These are phyloP conservation scores for Drosophila repleta DNA, from an alignment of 1,140 invertebrate species.

Conservation along the genomic window DNA sequence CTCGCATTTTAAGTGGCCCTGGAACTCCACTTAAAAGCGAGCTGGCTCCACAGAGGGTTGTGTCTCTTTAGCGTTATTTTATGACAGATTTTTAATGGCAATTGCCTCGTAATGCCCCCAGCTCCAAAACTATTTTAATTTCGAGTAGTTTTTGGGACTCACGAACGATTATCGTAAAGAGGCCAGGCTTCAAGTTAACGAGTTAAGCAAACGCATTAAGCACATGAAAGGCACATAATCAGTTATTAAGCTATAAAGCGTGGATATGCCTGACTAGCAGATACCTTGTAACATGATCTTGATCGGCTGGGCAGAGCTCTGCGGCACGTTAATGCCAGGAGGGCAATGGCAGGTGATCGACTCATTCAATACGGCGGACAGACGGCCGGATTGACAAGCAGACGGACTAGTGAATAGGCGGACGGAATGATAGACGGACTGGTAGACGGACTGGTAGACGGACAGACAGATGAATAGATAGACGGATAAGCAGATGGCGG, in stretches of 20 bases:
- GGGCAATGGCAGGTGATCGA: conserved; percentile 29
- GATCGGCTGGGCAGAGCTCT: too few species aligned
- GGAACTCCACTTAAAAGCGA: conserved; percentile 13
- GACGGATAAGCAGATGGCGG: too few species aligned
- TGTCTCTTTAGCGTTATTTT: conserved; percentile 6
- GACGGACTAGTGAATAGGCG: too few species aligned
- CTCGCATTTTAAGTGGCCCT: conserved; percentile 30
- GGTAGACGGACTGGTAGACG: too few species aligned
- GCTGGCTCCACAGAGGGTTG: neutral
- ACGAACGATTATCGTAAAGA: neutral
- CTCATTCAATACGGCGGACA: conserved; percentile 8
- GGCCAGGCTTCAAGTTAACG: neutral
- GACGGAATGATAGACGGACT: too few species aligned
- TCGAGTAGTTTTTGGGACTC: neutral
- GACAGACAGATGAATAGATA: too few species aligned
- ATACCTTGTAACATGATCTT: neutral
- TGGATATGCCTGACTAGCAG: neutral
- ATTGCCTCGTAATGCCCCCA: neutral
- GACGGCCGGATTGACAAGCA: too few species aligned
- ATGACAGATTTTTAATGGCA: neutral
- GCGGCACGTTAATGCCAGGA: conserved; percentile 5
- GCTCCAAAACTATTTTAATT: neutral
- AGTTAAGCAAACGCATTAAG: neutral
- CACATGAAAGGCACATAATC: neutral
- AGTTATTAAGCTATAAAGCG: neutral